Conservation (phyloP, 2,888 invertebrate species). For the Rotaria socialis region DNA sequence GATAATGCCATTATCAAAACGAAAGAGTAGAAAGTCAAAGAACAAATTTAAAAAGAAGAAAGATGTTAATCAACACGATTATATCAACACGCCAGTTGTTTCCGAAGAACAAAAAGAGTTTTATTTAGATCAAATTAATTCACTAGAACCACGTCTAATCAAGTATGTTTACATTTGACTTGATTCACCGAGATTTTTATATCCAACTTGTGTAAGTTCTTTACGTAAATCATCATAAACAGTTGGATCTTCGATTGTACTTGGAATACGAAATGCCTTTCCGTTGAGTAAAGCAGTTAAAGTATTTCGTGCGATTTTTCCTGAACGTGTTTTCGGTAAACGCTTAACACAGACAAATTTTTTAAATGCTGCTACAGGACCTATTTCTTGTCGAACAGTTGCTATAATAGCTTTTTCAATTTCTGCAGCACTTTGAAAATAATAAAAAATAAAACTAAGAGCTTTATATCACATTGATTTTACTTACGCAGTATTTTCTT, state of each 20-base stretch:
- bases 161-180: slow-evolving; percentile 19
- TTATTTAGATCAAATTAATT: slow-evolving; percentile 14
- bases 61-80: not conserved
- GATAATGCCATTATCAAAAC: not conserved
- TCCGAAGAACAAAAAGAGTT: slow-evolving; percentile 22
- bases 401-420: slow-evolving; percentile 65
- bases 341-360: slow-evolving; percentile 73
- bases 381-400: slow-evolving; percentile 68
- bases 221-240: slow-evolving; percentile 75
- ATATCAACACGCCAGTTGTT: not conserved
- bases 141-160: not conserved
- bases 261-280: slow-evolving; percentile 72
- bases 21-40: not conserved
- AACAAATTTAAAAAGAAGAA: not conserved
- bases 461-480: not conserved
- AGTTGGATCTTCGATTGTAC: slow-evolving; percentile 79
- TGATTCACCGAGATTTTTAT: slow-evolving; percentile 33
- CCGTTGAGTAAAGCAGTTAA: slow-evolving; percentile 78
- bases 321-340: slow-evolving; percentile 81
- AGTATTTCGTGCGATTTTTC: slow-evolving; percentile 75
- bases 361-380: slow-evolving; percentile 82
- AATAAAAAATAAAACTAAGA: too few relatives aligned
- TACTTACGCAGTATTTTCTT: not conserved
- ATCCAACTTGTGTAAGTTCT: slow-evolving; percentile 62
- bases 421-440: slow-evolving; percentile 52